Evolutionary conservation across 2,797 vertebrate species (phyloP), one percentile per base, ranked within the genome.

Genomic region (Sciurus carolinensis): DNA sequence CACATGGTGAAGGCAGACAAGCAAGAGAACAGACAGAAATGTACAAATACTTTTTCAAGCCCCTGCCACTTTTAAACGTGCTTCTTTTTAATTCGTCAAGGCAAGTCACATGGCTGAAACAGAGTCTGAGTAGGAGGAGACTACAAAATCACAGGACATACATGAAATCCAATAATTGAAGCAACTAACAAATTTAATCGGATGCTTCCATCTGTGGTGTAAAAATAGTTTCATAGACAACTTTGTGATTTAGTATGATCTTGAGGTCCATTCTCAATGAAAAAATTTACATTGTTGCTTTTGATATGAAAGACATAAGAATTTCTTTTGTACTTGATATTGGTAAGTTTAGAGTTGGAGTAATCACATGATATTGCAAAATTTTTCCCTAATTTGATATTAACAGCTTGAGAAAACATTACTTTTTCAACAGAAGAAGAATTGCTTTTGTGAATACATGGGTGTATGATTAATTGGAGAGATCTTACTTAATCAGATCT

Each of bases 401-500:
- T 92, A 85, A 76, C 22, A 94, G 54, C 69, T 95, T 76, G 44
- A 90, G 84, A 83, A 95, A 95, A 83, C 95, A 84, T 33, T 79
- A 39, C 39, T 95, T 95, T 96, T 96, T 85, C 72, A 92, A 92
- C 47, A 91, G 67, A 91, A 94, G 83, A 91, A 86, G 36, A 90
- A 94, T 87, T 50, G 73, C 64, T 88, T 95, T 90, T 94, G 64
- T 95, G 83, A 92, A 76, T 85, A 88, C 83, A 92, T 62, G 84
- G 59, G 69, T 94, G 5, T 80, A 86, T 91, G 82, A 96, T 84
- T 91, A 88, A 97, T 93, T 92, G 94, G 91, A 83, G 83, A 67
- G 59, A 64, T 89, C 84, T 91, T 95, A 96, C 84, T 91, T 95
- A 96, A 96, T 96, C 88, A 95, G 71, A 95, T 94, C 67, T 67